Evolutionary conservation across 2,888 invertebrate species (phyloP).

Genomic region (Mellilla xanthometata): DNA sequence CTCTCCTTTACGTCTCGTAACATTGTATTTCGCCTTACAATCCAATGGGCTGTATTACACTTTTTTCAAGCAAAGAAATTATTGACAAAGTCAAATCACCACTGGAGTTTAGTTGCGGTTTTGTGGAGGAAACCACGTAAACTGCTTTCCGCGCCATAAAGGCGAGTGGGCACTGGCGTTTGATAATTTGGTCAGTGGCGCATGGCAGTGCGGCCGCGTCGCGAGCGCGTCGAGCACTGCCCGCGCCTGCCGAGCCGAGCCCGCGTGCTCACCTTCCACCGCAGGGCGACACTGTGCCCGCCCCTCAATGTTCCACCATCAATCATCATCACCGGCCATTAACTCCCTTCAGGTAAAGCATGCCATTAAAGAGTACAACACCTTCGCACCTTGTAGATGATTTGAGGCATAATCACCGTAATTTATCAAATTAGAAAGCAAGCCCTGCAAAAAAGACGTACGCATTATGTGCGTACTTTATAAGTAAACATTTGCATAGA

Average conservation of each 20-base stretch:
- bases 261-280: conserved; percentile 50
- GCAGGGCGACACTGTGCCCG: conserved; percentile 41
- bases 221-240: too few relatives aligned
- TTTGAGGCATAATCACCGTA: conserved; percentile 12
- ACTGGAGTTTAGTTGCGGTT: conserved; percentile 49
- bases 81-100: conserved; percentile 42
- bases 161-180: too few relatives aligned
- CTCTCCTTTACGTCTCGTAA: conserved; percentile 44
- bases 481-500: too few relatives aligned
- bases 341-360: conserved; percentile 35
- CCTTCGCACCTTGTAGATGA: conserved; percentile 25
- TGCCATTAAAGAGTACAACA: conserved; percentile 25
- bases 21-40: conserved; percentile 20
- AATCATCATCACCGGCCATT: conserved; percentile 45
- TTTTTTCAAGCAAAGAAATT: conserved; percentile 45
- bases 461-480: too few relatives aligned
- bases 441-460: background rate
- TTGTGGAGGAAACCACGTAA: conserved; percentile 49
- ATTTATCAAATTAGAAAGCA: conserved; percentile 5
- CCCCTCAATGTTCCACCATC: conserved; percentile 45
- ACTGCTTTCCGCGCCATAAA: conserved; percentile 50
- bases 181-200: conserved; percentile 35
- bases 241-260: conserved; percentile 30
- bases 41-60: conserved; percentile 12
- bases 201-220: conserved; percentile 65